Evolutionary conservation across 2,797 vertebrate genomes (phyloP), one percentile per base, ranked within the genome.

Genomic region (Poeciliopsis infans): DNA sequence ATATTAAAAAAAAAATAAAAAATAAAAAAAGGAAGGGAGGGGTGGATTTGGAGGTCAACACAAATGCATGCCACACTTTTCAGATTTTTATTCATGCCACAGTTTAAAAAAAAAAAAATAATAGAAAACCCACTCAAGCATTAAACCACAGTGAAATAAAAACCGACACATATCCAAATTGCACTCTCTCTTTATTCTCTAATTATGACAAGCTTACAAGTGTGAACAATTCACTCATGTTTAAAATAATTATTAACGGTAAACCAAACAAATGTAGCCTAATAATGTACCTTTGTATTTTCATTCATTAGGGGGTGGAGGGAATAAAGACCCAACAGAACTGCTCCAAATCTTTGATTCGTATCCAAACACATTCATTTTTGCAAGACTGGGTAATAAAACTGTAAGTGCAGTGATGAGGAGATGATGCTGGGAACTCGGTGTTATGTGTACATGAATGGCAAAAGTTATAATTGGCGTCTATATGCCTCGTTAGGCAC

Each of bases 401-500:
- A 68, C 11, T 68, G 28, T 64, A 66, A 77, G 31, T 70, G 39
- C 75, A 51, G 33, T 15, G 25, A 64, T 43, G 13, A 33, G 36
- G 55, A 43, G 66, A n/a, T 68, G 31, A 76, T 69, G 45, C 11
- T 18, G 18, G 23, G 12, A 71, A 76, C 25, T 49, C 5, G 2
- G 23, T 41, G 66, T 55, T 25, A 39, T 73, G 49, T 16, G 72
- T 73, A 39, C 49, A 53, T 73, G 33, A 53, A 31, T 39, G 49
- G 72, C 23, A 41, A 39, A 73, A 49, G 47, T 77, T 49, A 70
- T 77, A 77, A 77, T 57, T 70, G 39, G 39, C 25, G 66, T 45
- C n/a, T 53, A 46, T 75, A 47, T 72, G 49, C 49, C 57, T 83
- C 68, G 49, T 77, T 75, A 28, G 23, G 7, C 81, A 75, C 5